Percentiles rank a stretch among this genome's conserved stretches.
These are phyloP conservation scores for Calliphora vicina DNA, from an alignment of 1,140 invertebrate genomes.

Conservation along the genomic window DNA sequence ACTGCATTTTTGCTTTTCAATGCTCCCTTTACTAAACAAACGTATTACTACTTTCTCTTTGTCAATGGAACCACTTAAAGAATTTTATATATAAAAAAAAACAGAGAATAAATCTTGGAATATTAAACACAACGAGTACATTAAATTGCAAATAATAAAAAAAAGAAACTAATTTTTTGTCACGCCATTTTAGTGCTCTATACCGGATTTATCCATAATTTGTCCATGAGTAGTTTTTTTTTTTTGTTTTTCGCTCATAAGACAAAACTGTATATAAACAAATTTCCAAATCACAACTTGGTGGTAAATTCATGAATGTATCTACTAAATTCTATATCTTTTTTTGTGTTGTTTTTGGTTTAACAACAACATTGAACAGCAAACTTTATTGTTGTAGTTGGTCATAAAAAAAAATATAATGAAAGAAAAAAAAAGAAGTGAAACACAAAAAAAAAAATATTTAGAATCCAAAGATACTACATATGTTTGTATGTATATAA, in stretches of 20 bases:
- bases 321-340: too few relatives aligned
- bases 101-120: neutral
- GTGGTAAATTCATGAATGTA: too few relatives aligned
- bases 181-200: neutral
- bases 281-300: too few relatives aligned
- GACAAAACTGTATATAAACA: too few relatives aligned
- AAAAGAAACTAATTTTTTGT: neutral
- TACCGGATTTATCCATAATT: neutral
- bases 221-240: neutral
- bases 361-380: too few relatives aligned
- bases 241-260: neutral
- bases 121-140: neutral
- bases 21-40: neutral
- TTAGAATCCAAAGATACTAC: too few relatives aligned
- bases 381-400: too few relatives aligned
- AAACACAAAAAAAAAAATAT: too few relatives aligned
- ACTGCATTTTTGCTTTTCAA: neutral
- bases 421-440: too few relatives aligned
- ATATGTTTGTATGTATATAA: neutral
- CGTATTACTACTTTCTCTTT: neutral
- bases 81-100: neutral
- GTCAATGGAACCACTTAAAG: neutral
- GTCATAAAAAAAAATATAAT: too few relatives aligned
- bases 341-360: too few relatives aligned
- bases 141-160: neutral